phyloP scores from a whole-genome alignment of 2,113 vertebrate species.

The Antechinus flavipes region DNA sequence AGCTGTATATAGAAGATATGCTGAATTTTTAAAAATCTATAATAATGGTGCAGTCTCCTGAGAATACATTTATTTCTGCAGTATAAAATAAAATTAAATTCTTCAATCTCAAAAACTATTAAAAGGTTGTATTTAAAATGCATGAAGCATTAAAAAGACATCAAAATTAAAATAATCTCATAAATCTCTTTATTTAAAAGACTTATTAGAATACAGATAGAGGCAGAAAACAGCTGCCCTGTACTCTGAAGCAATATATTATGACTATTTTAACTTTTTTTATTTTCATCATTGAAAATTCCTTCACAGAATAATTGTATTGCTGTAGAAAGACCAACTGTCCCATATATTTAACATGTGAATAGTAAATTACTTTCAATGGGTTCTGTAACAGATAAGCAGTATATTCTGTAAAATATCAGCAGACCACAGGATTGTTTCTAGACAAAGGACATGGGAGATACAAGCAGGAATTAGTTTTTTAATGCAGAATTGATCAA shows the following conservation, averaged over 20 bases:
- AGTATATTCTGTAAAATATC: constrained; percentile 86
- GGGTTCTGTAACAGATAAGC: constrained; percentile 90
- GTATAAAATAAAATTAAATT: constrained; percentile 89
- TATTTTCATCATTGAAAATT: constrained; percentile 91
- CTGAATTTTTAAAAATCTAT: constrained; percentile 78
- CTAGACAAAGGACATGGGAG: constrained; percentile 74
- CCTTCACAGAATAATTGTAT: constrained; percentile 89
- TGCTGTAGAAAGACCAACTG: constrained; percentile 90
- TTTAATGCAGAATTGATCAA: constrained; percentile 79
- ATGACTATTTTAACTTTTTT: constrained; percentile 90
- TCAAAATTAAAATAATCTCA: constrained; percentile 91
- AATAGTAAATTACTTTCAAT: constrained; percentile 90
- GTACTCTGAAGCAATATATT: constrained; percentile 89
- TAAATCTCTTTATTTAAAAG: constrained; percentile 89
- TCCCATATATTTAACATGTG: constrained; percentile 90
- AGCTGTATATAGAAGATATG: constrained; percentile 58
- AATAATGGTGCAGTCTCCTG: constrained; percentile 91
- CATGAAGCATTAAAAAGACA: constrained; percentile 92
- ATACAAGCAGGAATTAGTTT: constrained; percentile 81
- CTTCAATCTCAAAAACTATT: constrained; percentile 89
- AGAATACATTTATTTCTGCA: constrained; percentile 90
- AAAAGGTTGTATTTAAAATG: constrained; percentile 91
- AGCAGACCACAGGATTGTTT: constrained; percentile 70
- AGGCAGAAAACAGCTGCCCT: constrained; percentile 85
- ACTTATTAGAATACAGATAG: constrained; percentile 90